Evolutionary conservation across 1,140 invertebrate genomes (phyloP), one percentile per base, ranked within the genome.

Genomic region (Nasonia longicornis): DNA sequence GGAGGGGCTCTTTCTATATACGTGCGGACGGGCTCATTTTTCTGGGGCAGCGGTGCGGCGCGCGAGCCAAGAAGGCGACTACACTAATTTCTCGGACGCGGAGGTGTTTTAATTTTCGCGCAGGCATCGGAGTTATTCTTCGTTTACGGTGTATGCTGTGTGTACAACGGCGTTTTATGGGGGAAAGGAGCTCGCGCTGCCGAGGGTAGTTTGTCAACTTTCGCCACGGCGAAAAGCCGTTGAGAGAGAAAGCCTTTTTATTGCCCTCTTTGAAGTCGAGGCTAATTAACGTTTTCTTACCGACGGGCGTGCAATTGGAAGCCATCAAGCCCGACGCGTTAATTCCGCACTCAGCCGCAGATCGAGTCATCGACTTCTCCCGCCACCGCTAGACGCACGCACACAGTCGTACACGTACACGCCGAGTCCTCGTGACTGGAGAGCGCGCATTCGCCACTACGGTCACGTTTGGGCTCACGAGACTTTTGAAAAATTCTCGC

Each of bases 381-480:
- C 20, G 29, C 22, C 7, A 2, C 8, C 38, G 8, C 38, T 38
- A 42, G 6, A 10, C 38, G 8, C 38, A 42, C 38, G 8, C 38
- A 42, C 38, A 42, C 38, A 42, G 38, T 7, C 8, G 38, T 42
- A 31, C 12, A 52, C 1, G 26, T 26, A 22, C 20, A n/a, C 8
- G 22, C 20, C n/a, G 6, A 14, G 16, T 20, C 26, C 29, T 75
- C 8, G n/a, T 38, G 11, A 31, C 26, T 48, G 12, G 4, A 58
- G 52, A 58, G 52, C n/a, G 22, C n/a, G 22, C 31, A 8, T 35
- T 38, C 31, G 31, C 29, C n/a, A 64, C 35, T 76, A 63, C n/a
- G 48, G 74, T 66, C 77, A 71, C 48, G 67, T 79, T 48, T 26
- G 35, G 76, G 7, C 42, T 52, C 67, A 48, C 67, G 67, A 71